Evolutionary conservation across 2,888 invertebrate genomes (phyloP).

Genomic region (Pelosia muscerda): DNA sequence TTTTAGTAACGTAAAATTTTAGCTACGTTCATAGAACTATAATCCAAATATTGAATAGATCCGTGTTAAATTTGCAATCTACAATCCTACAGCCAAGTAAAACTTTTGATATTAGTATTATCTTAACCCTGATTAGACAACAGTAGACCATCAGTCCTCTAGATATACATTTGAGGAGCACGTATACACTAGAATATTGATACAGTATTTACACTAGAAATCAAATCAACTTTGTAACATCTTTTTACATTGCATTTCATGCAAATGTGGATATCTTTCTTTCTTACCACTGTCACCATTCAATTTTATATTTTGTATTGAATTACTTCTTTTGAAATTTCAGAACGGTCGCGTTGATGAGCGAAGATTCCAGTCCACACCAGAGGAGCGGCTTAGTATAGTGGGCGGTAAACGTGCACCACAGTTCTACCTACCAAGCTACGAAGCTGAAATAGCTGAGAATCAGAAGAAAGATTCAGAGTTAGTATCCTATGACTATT

Average conservation of each 20-base stretch:
- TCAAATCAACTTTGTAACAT: too few relatives aligned
- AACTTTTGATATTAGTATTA: neutral
- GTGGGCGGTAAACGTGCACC: slow-evolving; percentile 99
- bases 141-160: too few relatives aligned
- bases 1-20: neutral
- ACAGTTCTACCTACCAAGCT: slow-evolving; percentile 98
- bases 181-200: too few relatives aligned
- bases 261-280: too few relatives aligned
- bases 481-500: slow-evolving; percentile 86
- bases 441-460: slow-evolving; percentile 98
- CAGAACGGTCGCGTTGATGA: slow-evolving; percentile 96
- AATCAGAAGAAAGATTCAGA: slow-evolving; percentile 98
- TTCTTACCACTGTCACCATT: too few relatives aligned
- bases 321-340: slow-evolving; percentile 45
- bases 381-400: slow-evolving; percentile 96
- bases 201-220: too few relatives aligned
- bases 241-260: too few relatives aligned
- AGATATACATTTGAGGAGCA: too few relatives aligned
- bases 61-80: too few relatives aligned
- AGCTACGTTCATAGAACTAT: neutral
- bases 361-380: slow-evolving; percentile 95
- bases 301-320: neutral
- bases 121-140: too few relatives aligned
- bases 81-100: too few relatives aligned
- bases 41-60: neutral